Percentiles rank a stretch among this genome's conserved stretches.
Evolutionary conservation across 2,797 vertebrate genomes (phyloP).

Genomic region (Phrynocephalus vlangalii): DNA sequence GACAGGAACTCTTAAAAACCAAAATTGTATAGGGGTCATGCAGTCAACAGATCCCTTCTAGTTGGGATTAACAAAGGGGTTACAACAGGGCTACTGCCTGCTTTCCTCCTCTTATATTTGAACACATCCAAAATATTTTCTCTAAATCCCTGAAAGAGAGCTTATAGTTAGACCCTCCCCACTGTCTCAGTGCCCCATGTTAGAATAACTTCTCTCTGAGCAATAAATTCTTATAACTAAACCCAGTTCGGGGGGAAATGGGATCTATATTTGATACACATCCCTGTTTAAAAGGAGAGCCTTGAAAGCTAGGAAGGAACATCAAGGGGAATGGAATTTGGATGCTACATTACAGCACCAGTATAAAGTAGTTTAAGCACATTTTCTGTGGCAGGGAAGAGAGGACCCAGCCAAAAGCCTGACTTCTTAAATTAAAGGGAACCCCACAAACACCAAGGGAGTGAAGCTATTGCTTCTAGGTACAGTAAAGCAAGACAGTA

Average conservation of each 20-base stretch:
- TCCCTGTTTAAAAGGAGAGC: slow-evolving; percentile 19
- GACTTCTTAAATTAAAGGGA: slow-evolving; percentile 28
- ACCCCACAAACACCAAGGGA: slow-evolving; percentile 48
- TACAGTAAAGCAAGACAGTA: slow-evolving; percentile 48
- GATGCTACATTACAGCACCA: neutral
- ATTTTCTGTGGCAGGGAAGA: slow-evolving; percentile 40
- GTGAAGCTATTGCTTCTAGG: slow-evolving; percentile 4
- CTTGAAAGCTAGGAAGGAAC: neutral
- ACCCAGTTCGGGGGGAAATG: neutral
- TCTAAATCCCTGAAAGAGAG: slow-evolving; percentile 48
- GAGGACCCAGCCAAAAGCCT: slow-evolving; percentile 35
- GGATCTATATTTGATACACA: slow-evolving; percentile 10
- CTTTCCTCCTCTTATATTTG: neutral
- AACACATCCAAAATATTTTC: slow-evolving; percentile 53
- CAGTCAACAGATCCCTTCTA: too few species aligned
- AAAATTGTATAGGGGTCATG: too few species aligned
- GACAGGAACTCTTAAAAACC: too few species aligned
- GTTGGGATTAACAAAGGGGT: too few species aligned
- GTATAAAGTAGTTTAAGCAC: slow-evolving; percentile 36
- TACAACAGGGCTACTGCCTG: slow-evolving; percentile 35
- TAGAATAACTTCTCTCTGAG: slow-evolving; percentile 29
- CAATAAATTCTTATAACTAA: slow-evolving; percentile 35
- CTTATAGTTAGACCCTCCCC: slow-evolving; percentile 48
- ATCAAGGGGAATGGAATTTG: slow-evolving; percentile 28
- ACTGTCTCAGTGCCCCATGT: neutral